These are phyloP conservation scores for Chymomyza procnemis DNA, from an alignment of 2,888 invertebrate genomes.

Conservation along the genomic window DNA sequence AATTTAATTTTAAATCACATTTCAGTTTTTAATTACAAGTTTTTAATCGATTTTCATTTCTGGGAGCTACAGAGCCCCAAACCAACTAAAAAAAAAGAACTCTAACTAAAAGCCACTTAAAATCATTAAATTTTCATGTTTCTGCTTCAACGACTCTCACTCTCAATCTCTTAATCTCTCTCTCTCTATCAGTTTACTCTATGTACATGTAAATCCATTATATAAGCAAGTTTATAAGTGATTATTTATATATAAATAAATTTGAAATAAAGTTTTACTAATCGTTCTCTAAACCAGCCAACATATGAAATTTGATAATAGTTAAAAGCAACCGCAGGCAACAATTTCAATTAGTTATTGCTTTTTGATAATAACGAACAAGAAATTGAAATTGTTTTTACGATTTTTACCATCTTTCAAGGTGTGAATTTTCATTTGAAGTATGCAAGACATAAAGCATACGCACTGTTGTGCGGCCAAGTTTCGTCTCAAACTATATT, in stretches of 20 bases:
- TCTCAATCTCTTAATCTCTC: background rate
- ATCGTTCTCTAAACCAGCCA: constrained; percentile 52
- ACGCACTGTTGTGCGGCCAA: constrained; percentile 19
- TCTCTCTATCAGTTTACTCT: background rate
- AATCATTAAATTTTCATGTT: background rate
- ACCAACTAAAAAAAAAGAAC: too few species aligned
- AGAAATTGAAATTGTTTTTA: constrained; percentile 47
- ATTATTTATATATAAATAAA: too few species aligned
- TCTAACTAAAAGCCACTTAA: background rate
- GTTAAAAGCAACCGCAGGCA: background rate
- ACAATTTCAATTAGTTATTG: background rate
- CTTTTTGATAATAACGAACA: background rate
- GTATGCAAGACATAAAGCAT: constrained; percentile 41
- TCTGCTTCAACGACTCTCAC: background rate
- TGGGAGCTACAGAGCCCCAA: background rate
- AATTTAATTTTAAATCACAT: background rate
- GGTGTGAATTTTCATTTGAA: constrained; percentile 75
- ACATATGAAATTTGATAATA: constrained; percentile 74
- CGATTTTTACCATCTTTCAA: constrained; percentile 77
- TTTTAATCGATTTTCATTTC: constrained; percentile 3
- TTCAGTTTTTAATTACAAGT: constrained; percentile 3
- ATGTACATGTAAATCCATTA: constrained; percentile 20
- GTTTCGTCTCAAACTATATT: background rate
- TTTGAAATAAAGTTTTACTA: constrained; percentile 44
- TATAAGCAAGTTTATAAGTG: constrained; percentile 39